phyloP scores from a whole-genome alignment of 2,888 invertebrate genomes.

The Hoplodrina blanda region DNA sequence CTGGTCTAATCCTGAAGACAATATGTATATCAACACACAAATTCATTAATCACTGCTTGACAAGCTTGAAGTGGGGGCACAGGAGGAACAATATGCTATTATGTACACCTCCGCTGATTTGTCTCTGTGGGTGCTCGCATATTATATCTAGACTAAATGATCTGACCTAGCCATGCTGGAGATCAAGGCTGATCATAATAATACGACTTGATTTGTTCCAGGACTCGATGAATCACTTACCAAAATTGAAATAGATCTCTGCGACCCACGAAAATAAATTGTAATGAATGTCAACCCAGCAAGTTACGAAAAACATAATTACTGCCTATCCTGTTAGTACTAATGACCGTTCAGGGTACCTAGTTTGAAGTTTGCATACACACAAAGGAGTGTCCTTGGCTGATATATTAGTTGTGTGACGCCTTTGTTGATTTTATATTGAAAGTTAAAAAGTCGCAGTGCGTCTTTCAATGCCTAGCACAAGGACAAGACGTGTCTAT shows the following conservation, averaged over 20 bases:
- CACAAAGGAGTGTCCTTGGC: constrained; percentile 52
- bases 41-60: constrained; percentile 70
- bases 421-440: constrained; percentile 48
- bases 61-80: constrained; percentile 72
- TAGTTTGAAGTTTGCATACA: constrained; percentile 19
- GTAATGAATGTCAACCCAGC: background rate
- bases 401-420: constrained; percentile 27
- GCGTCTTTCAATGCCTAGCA: constrained; percentile 68
- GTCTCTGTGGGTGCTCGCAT: constrained; percentile 76
- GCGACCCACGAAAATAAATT: constrained; percentile 25
- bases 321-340: background rate
- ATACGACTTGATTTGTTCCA: constrained; percentile 33
- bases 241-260: constrained; percentile 13
- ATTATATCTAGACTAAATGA: constrained; percentile 78
- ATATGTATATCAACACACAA: constrained; percentile 62
- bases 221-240: constrained; percentile 38
- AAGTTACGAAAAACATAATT: background rate
- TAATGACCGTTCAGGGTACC: background rate
- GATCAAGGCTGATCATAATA: constrained; percentile 70
- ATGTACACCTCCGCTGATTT: constrained; percentile 77
- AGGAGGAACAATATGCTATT: constrained; percentile 76
- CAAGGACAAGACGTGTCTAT: constrained; percentile 61
- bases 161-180: constrained; percentile 73
- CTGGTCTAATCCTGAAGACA: constrained; percentile 69
- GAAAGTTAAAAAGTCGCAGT: constrained; percentile 72